A percentile compares a stretch with the other conserved stretches of the same genome.
These are phyloP conservation scores for Apis cerana DNA, from an alignment of 1,140 invertebrate genomes.

Conservation along the genomic window DNA sequence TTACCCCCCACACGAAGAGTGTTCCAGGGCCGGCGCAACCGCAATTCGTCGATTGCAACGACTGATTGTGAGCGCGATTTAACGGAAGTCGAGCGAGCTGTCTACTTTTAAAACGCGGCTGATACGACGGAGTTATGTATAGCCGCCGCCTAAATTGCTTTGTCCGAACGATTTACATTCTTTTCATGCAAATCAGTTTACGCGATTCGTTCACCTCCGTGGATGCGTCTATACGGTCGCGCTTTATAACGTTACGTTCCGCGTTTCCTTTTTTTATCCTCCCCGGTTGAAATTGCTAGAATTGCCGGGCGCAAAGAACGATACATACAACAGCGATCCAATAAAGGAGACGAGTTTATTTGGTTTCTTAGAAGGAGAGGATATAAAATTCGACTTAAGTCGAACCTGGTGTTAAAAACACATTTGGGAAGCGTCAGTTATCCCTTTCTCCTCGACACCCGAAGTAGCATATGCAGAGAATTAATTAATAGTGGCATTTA, in stretches of 20 bases:
- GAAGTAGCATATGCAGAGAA: conserved; percentile 40
- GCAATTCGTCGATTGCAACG: conserved; percentile 64
- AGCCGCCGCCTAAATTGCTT: conserved; percentile 58
- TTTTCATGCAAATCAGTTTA: conserved; percentile 52
- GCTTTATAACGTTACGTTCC: background rate
- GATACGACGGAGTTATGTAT: conserved; percentile 54
- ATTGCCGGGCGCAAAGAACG: too few species aligned
- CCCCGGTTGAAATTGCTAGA: background rate
- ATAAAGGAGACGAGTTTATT: background rate
- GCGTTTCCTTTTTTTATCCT: background rate
- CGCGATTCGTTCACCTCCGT: background rate
- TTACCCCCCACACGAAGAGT: conserved; percentile 43
- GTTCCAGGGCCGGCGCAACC: conserved; percentile 63
- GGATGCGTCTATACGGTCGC: background rate
- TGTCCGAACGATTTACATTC: conserved; percentile 59
- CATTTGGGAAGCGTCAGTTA: conserved; percentile 9
- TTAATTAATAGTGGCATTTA: conserved; percentile 45
- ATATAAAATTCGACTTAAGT: conserved; percentile 2
- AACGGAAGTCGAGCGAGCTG: conserved; percentile 58
- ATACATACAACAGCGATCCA: too few species aligned
- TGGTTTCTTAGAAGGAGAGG: too few species aligned
- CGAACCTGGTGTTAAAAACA: conserved; percentile 39
- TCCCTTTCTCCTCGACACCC: conserved; percentile 40
- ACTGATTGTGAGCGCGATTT: conserved; percentile 65
- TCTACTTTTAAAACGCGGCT: conserved; percentile 58